Base-by-base conservation (phyloP, 1,140 invertebrate species). In the Hormaphis cornu region DNA sequence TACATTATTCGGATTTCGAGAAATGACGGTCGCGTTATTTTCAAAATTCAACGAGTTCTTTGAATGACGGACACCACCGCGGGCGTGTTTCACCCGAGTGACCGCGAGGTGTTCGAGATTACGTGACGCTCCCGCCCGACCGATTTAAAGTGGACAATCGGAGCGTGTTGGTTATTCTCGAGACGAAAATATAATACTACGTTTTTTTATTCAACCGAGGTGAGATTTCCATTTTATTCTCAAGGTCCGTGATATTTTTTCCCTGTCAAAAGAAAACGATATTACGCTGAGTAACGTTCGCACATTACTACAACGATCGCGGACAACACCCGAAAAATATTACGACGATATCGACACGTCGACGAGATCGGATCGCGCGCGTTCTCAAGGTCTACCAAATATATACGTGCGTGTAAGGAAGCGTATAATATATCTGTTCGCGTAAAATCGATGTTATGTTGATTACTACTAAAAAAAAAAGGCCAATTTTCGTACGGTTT, bases 201-300 rank as follows among this genome's bases (percentile, higher is more conserved):
- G 16, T 54, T 33, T n/a, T n/a, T n/a, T n/a, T n/a, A n/a, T n/a
- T n/a, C n/a, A n/a, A n/a, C 22, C 6, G 14, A 33, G 12, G 18
- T 40, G 3, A 10, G 20, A 40, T 40, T 58, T 58, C 40, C 54
- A 6, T 58, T 58, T 54, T 54, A 8, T 4, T 59, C 16, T 66
- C 61, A 66, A 66, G 61, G 61, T 66, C 12, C 7, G 12, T 63
- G n/a, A 26, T 24, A 10, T 50, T 5, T 18, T 50, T 9, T 50
- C 24, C n/a, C 12, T 16, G 7, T 24, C 58, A n/a, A 28, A 24
- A 48, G 20, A 14, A 46, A 63, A 63, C 1, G 10, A 26, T 44
- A 66, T n/a, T 28, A 35, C 35, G 61, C 61, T 66, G 61, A 66
- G 42, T 66, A 66, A 66, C 40, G 14, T 9, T 33, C 28, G 28